Evolutionary conservation across 2,797 vertebrate genomes (phyloP).

Genomic region (Phrynocephalus guinanensis): DNA sequence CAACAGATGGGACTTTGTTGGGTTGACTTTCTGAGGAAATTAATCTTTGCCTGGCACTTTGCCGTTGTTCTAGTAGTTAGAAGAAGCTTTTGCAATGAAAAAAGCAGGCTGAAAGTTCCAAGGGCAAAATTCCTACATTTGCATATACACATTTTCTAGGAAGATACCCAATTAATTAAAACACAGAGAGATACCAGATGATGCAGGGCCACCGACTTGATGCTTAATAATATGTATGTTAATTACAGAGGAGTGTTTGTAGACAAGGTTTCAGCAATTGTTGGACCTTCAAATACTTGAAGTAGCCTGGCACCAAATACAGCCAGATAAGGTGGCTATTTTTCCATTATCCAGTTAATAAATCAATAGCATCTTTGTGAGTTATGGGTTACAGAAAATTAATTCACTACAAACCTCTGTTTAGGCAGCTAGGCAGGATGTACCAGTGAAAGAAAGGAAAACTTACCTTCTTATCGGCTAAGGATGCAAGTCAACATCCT

Average conservation of each 20-base stretch:
- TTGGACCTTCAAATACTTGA: not conserved
- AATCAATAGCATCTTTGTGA: not conserved
- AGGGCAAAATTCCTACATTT: not conserved
- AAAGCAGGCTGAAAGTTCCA: conserved; percentile 4
- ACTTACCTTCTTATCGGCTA: not conserved
- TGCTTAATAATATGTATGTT: not conserved
- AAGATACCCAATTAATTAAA: not conserved
- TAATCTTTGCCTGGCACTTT: not conserved
- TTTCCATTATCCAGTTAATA: not conserved
- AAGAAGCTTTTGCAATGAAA: conserved; percentile 13
- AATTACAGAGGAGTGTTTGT: not conserved
- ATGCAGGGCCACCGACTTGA: not conserved
- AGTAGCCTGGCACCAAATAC: not conserved
- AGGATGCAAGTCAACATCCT: not conserved
- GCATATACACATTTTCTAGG: not conserved
- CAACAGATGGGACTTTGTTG: not conserved
- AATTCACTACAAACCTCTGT: not conserved
- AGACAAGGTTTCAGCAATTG: not conserved
- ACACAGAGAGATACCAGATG: not conserved
- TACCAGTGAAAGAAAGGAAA: not conserved
- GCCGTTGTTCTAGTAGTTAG: conserved; percentile 1
- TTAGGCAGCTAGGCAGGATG: conserved; percentile 8
- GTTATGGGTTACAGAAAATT: conserved; percentile 6
- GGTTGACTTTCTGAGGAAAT: not conserved
- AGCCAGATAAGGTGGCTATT: not conserved